Evolutionary conservation across 2,888 invertebrate species (phyloP), one percentile per base, ranked within the genome.

Genomic region (Rambutsinella grinnellia): DNA sequence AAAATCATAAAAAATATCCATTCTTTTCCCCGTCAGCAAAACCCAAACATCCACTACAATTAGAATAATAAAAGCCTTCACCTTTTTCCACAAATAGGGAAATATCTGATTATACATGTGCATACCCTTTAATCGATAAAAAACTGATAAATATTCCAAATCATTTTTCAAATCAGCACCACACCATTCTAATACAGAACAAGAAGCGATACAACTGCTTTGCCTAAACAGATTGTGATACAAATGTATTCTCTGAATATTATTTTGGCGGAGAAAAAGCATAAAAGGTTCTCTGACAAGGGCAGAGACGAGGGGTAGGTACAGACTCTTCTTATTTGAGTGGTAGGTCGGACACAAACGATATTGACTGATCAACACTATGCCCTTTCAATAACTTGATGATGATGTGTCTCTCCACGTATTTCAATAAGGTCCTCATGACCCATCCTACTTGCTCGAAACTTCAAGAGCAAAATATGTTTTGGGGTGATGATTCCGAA

Each of bases 131-230:
- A 65, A 61, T 70, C 27, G 61, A 61, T 68, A 78, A 78, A 80
- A 80, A 80, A 80, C 72, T 69, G 61, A 79, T 76, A 67, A 76
- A 79, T 81, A 81, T 81, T 78, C 80, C n/a, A n/a, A 80, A 71
- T 76, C 74, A 76, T 76, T 79, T 76, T 67, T 77, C 68, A 54
- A 10, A 62, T 28, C 49, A 53, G 27, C 54, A 54, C 56, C 51
- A n/a, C n/a, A n/a, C n/a, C n/a, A n/a, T n/a, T n/a, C n/a, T n/a
- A n/a, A n/a, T n/a, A n/a, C n/a, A n/a, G n/a, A n/a, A n/a, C n/a
- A n/a, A n/a, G n/a, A n/a, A n/a, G n/a, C n/a, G n/a, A n/a, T n/a
- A n/a, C n/a, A n/a, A n/a, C n/a, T n/a, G n/a, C n/a, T n/a, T n/a
- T n/a, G n/a, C n/a, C n/a, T n/a, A 54, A 65, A 49, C 56, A 54